Percentiles rank a stretch among this genome's conserved stretches.
Conservation (phyloP, 2,797 vertebrate genomes). For the Lindbergichthys nudifrons region DNA sequence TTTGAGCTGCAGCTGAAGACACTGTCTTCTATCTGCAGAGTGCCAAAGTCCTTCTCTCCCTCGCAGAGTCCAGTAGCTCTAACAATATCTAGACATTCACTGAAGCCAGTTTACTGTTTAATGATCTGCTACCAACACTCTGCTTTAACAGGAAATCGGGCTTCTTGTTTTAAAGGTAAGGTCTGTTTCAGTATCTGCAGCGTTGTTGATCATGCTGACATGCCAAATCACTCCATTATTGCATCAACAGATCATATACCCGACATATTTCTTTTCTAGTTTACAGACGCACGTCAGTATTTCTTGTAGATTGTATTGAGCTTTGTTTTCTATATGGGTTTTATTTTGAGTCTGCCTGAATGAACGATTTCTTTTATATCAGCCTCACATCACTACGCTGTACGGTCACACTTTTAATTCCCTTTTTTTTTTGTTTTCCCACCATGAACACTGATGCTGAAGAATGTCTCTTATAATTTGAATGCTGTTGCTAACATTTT, state of each 20-base stretch:
- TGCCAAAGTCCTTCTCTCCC: constrained; percentile 62
- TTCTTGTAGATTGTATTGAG: constrained; percentile 45
- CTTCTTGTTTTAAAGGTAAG: constrained; percentile 1
- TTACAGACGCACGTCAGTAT: constrained; percentile 71
- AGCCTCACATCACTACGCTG: constrained; percentile 30
- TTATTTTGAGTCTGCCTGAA: constrained; percentile 43
- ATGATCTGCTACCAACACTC: constrained; percentile 18
- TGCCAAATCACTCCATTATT: constrained; percentile 38
- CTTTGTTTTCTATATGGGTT: constrained; percentile 39
- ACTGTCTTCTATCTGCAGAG: constrained; percentile 25
- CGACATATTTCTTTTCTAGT: constrained; percentile 51
- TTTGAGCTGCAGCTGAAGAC: constrained; percentile 38
- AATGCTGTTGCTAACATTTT: constrained; percentile 63
- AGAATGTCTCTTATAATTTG: constrained; percentile 61
- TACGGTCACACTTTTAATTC: constrained; percentile 39
- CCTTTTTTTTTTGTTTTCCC: background rate
- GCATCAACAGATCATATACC: constrained; percentile 20
- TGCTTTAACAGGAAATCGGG: background rate
- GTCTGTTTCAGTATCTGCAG: constrained; percentile 48
- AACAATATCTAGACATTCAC: constrained; percentile 23
- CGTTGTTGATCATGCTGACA: constrained; percentile 20
- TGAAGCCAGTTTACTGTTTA: constrained; percentile 21
- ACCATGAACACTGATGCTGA: constrained; percentile 49
- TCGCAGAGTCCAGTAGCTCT: constrained; percentile 35
- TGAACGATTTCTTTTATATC: constrained; percentile 22